Evolutionary conservation across 2,888 invertebrate genomes (phyloP).

Genomic region (Drosophila ezoana): DNA sequence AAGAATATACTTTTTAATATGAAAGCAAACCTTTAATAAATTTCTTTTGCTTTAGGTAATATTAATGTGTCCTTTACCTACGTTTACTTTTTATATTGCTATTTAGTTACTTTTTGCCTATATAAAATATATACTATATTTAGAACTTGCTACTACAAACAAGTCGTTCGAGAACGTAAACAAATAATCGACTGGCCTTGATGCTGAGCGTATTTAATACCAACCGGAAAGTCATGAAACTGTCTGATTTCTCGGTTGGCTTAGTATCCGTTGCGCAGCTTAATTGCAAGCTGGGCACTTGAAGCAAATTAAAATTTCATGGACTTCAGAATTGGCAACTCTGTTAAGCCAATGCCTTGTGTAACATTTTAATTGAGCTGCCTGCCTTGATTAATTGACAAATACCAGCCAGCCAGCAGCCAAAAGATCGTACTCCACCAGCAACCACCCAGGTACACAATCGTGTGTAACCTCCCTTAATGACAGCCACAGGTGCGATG

Average conservation of each 20-base stretch:
- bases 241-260: neutral
- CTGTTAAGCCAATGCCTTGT: slow-evolving; percentile 35
- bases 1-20: too few relatives aligned
- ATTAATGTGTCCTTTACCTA: too few relatives aligned
- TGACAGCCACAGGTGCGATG: slow-evolving; percentile 69
- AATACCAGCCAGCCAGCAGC: slow-evolving; percentile 47
- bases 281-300: slow-evolving; percentile 33
- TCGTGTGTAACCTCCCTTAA: slow-evolving; percentile 42
- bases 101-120: too few relatives aligned
- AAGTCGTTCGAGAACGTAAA: neutral
- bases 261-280: slow-evolving; percentile 2
- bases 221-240: neutral
- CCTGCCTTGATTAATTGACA: slow-evolving; percentile 71
- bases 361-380: slow-evolving; percentile 72
- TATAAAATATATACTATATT: too few relatives aligned
- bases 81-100: too few relatives aligned
- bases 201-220: neutral
- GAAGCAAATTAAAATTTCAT: slow-evolving; percentile 56
- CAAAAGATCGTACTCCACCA: slow-evolving; percentile 10
- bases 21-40: too few relatives aligned
- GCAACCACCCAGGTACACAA: neutral
- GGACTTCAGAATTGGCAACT: slow-evolving; percentile 37
- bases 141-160: too few relatives aligned
- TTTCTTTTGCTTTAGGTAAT: too few relatives aligned
- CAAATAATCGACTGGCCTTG: neutral